Evolutionary conservation across 2,797 vertebrate genomes (phyloP).

Genomic region (Novumbra hubbsi): DNA sequence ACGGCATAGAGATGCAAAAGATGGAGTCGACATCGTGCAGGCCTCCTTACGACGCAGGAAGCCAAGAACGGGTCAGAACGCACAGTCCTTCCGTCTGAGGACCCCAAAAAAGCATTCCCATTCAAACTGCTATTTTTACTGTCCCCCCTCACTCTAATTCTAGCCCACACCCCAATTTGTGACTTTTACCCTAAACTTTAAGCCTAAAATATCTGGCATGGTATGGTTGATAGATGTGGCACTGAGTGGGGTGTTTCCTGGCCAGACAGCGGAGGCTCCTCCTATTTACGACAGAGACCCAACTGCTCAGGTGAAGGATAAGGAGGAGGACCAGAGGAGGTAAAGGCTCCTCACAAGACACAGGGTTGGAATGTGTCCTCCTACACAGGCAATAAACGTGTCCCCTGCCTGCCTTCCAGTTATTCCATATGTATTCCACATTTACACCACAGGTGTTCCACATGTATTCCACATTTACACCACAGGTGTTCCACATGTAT

Average conservation of each 20-base stretch:
- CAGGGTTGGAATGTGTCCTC: conserved; percentile 6
- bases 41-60: conserved; percentile 85
- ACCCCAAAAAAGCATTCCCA: no score
- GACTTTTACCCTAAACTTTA: neutral
- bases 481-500: no score
- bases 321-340: conserved; percentile 35
- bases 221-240: conserved; percentile 44
- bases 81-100: neutral
- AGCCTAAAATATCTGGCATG: neutral
- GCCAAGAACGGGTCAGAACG: conserved; percentile 65
- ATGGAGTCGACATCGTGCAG: conserved; percentile 81
- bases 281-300: neutral
- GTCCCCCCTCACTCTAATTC: no score
- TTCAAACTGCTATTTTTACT: no score
- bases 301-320: conserved; percentile 25
- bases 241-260: conserved; percentile 59
- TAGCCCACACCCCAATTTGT: no score
- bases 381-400: neutral
- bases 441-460: no score
- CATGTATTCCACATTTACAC: no score
- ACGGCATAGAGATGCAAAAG: conserved; percentile 67
- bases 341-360: neutral
- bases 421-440: no score
- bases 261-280: conserved; percentile 37
- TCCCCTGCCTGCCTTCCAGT: no score